These are phyloP conservation scores for Drosophila triauraria DNA, from an alignment of 1,140 invertebrate species.

Conservation along the genomic window DNA sequence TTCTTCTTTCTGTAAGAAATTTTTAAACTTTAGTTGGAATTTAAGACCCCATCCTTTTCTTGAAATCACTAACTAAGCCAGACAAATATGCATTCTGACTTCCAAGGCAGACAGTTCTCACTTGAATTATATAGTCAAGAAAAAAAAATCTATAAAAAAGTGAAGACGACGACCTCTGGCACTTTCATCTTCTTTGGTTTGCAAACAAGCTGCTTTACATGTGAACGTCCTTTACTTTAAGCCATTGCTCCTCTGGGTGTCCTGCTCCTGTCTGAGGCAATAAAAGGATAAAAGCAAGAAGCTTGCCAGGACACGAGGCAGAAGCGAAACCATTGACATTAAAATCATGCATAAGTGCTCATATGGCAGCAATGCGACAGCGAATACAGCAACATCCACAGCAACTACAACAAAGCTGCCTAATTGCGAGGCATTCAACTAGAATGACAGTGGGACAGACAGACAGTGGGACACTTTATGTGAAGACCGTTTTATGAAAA, in stretches of 20 bases:
- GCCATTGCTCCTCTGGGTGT: slow-evolving; percentile 38
- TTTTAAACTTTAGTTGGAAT: background rate
- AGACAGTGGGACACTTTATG: slow-evolving; percentile 5
- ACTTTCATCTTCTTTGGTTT: slow-evolving; percentile 71
- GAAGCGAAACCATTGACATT: slow-evolving; percentile 79
- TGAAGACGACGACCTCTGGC: slow-evolving; percentile 59
- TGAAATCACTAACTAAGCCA: background rate
- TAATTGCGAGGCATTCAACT: slow-evolving; percentile 78
- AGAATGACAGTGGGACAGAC: slow-evolving; percentile 42
- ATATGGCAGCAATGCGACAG: slow-evolving; percentile 74
- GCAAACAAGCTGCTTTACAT: slow-evolving; percentile 62
- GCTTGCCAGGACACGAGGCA: slow-evolving; percentile 28
- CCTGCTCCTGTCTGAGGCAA: slow-evolving; percentile 43
- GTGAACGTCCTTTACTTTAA: slow-evolving; percentile 25
- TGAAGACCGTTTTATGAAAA: background rate
- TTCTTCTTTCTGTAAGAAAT: background rate
- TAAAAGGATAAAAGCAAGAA: slow-evolving; percentile 51
- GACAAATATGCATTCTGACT: slow-evolving; percentile 6
- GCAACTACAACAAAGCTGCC: slow-evolving; percentile 33
- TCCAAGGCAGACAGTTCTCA: background rate
- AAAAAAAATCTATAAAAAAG: slow-evolving; percentile 59
- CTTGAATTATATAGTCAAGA: slow-evolving; percentile 25
- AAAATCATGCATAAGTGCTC: slow-evolving; percentile 84
- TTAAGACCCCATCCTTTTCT: background rate
- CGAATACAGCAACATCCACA: slow-evolving; percentile 34